phyloP scores from a whole-genome alignment of 2,113 vertebrate species.

The Manacus vitellinus region DNA sequence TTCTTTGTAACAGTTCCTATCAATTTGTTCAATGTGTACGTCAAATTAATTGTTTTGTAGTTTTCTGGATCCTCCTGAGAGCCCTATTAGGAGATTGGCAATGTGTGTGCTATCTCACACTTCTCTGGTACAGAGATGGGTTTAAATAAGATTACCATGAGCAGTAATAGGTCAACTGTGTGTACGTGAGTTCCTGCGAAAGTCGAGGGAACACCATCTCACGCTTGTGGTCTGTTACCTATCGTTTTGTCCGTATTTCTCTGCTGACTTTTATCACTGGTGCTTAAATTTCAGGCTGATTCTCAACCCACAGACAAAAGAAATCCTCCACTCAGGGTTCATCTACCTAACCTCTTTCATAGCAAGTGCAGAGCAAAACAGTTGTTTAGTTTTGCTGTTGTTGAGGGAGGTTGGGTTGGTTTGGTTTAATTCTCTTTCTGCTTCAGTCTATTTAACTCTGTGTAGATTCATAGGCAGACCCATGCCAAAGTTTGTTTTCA shows the following conservation, averaged over 20 bases:
- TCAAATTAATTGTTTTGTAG: conserved; percentile 16
- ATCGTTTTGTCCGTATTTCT: background rate
- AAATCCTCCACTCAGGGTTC: background rate
- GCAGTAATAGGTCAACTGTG: background rate
- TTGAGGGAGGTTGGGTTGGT: background rate
- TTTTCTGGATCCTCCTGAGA: background rate
- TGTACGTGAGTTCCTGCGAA: background rate
- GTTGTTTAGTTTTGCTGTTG: background rate
- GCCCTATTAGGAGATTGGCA: background rate
- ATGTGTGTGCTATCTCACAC: background rate
- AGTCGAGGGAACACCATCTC: background rate
- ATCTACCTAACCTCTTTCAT: background rate
- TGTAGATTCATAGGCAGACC: background rate
- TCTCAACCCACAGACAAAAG: background rate
- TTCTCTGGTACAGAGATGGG: background rate
- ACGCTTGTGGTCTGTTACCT: background rate
- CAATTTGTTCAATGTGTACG: background rate
- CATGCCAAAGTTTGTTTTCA: background rate
- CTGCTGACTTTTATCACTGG: background rate
- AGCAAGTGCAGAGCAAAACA: background rate
- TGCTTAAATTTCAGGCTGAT: background rate
- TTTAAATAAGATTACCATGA: background rate
- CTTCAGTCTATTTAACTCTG: background rate
- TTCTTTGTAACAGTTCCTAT: background rate
- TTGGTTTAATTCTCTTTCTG: background rate